A percentile compares a stretch with the other conserved stretches of the same genome.
Evolutionary conservation across 2,113 vertebrate genomes (phyloP).

Genomic region (Plecturocebus donacophilus): DNA sequence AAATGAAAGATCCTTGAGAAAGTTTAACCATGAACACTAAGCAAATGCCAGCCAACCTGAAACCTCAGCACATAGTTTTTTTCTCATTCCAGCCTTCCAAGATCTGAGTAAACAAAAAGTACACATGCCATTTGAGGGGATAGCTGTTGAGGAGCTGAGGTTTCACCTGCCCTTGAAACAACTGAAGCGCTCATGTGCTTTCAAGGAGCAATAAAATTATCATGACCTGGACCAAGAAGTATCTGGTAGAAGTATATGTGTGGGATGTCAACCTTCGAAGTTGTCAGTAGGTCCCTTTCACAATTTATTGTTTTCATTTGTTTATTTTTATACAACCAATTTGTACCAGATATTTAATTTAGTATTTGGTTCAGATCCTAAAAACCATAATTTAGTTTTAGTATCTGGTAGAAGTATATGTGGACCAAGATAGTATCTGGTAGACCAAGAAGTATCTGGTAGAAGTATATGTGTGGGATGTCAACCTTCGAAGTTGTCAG

Average conservation of each 20-base stretch:
- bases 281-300: not conserved
- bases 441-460: too few relatives aligned
- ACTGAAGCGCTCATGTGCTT: not conserved
- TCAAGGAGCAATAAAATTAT: not conserved
- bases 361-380: slow-evolving; percentile 27
- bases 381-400: slow-evolving; percentile 9
- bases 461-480: not conserved
- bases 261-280: not conserved
- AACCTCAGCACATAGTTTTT: not conserved
- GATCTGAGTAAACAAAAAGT: not conserved
- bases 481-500: not conserved
- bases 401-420: too few relatives aligned
- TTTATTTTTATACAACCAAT: not conserved
- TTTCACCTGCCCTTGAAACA: not conserved
- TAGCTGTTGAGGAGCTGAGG: not conserved
- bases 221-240: not conserved
- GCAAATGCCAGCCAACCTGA: slow-evolving; percentile 34
- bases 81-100: slow-evolving; percentile 30
- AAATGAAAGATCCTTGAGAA: slow-evolving; percentile 65
- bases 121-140: not conserved
- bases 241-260: not conserved
- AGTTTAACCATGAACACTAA: not conserved
- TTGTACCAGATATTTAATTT: not conserved
- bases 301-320: not conserved
- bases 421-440: too few relatives aligned